phyloP scores from a whole-genome alignment of 2,888 invertebrate genomes.

The Laspeyria flexula region DNA sequence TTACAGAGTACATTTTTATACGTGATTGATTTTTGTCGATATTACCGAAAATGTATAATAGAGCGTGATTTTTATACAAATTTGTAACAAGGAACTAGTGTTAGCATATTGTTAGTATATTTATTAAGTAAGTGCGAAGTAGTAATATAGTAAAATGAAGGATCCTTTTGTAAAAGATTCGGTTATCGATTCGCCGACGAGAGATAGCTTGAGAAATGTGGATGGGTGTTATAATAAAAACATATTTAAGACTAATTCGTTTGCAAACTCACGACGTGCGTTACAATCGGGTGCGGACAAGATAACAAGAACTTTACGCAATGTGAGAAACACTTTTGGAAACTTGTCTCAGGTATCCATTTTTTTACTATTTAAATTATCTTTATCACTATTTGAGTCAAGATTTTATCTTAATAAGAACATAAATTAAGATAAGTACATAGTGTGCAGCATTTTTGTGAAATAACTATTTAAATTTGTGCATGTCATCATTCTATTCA shows the following conservation, averaged over 20 bases:
- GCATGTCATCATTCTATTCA: too few relatives aligned
- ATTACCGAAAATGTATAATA: constrained; percentile 53
- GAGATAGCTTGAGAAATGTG: constrained; percentile 72
- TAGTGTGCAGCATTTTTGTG: too few relatives aligned
- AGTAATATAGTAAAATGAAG: constrained; percentile 64
- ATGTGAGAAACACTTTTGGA: constrained; percentile 88
- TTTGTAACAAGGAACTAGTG: constrained; percentile 25
- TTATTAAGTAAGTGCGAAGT: constrained; percentile 30
- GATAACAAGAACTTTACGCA: constrained; percentile 88
- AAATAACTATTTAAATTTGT: too few relatives aligned
- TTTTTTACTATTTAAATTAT: too few relatives aligned
- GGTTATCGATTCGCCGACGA: constrained; percentile 76
- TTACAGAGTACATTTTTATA: too few relatives aligned
- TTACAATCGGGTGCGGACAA: constrained; percentile 89
- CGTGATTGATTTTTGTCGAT: constrained; percentile 50
- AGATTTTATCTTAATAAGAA: too few relatives aligned
- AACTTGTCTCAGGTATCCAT: constrained; percentile 87
- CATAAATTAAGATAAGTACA: too few relatives aligned
- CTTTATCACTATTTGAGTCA: too few relatives aligned
- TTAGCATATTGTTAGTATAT: constrained; percentile 22
- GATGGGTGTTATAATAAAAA: constrained; percentile 79
- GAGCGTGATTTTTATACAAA: constrained; percentile 41
- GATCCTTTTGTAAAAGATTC: constrained; percentile 77
- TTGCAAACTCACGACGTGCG: constrained; percentile 88
- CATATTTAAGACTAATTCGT: constrained; percentile 75